Percentiles rank a stretch among this genome's conserved stretches.
phyloP scores from a whole-genome alignment of 2,113 vertebrate species.

The Pachypanchax playfairii region DNA sequence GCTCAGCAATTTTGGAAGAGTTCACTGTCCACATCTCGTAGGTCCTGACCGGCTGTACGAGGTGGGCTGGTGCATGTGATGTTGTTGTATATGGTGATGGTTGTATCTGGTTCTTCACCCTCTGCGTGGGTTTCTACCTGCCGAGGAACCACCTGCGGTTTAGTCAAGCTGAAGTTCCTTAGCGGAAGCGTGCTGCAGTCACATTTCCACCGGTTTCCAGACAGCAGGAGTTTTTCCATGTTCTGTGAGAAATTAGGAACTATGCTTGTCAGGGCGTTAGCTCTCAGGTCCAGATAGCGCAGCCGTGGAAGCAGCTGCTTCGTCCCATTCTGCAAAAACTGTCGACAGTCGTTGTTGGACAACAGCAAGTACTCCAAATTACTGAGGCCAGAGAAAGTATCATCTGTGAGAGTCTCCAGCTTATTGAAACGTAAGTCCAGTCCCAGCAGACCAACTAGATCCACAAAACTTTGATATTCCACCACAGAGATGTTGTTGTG shows the following conservation, averaged over 20 bases:
- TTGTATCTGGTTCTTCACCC: slow-evolving; percentile 83
- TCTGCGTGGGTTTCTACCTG: slow-evolving; percentile 84
- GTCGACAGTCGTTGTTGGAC: slow-evolving; percentile 83
- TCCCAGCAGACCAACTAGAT: slow-evolving; percentile 85
- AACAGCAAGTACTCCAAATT: slow-evolving; percentile 92
- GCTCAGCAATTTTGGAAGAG: slow-evolving; percentile 83
- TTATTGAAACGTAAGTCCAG: slow-evolving; percentile 90
- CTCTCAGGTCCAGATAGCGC: slow-evolving; percentile 86
- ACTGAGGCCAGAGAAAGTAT: slow-evolving; percentile 84
- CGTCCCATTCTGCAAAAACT: slow-evolving; percentile 72
- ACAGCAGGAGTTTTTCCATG: slow-evolving; percentile 90
- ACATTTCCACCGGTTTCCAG: slow-evolving; percentile 91
- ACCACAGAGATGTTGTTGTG: slow-evolving; percentile 83
- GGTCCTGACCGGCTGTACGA: slow-evolving; percentile 81
- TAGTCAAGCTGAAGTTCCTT: slow-evolving; percentile 82
- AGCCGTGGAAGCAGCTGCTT: slow-evolving; percentile 80
- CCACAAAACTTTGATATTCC: slow-evolving; percentile 85
- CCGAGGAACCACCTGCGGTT: slow-evolving; percentile 82
- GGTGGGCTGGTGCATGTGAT: slow-evolving; percentile 88
- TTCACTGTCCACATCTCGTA: slow-evolving; percentile 82
- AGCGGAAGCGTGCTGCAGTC: slow-evolving; percentile 84
- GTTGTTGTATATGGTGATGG: slow-evolving; percentile 88
- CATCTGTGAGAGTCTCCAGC: slow-evolving; percentile 78
- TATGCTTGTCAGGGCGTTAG: slow-evolving; percentile 84
- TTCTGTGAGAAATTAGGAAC: slow-evolving; percentile 69